These are phyloP conservation scores for Pomatostomus ruficeps DNA, from an alignment of 2,113 vertebrate genomes.

Conservation along the genomic window DNA sequence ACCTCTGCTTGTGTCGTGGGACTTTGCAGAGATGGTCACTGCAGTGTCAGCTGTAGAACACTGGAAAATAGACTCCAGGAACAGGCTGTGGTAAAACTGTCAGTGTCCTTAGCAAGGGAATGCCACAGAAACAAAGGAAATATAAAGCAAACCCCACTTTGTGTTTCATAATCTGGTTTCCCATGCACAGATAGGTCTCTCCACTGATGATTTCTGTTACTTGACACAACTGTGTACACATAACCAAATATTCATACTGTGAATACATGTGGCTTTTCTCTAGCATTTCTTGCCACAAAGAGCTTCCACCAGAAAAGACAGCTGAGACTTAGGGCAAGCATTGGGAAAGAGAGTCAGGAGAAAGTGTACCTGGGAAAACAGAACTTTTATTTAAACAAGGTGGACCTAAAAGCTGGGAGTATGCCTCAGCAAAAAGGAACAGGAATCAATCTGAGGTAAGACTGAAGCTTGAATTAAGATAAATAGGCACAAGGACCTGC, in stretches of 20 bases:
- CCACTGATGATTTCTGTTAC: not conserved
- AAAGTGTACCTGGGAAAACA: not conserved
- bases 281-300: not conserved
- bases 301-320: not conserved
- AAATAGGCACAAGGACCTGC: not conserved
- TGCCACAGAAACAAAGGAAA: not conserved
- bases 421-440: not conserved
- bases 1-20: not conserved
- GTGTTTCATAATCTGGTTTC: not conserved
- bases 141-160: not conserved
- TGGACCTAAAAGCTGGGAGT: not conserved
- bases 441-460: not conserved
- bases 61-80: not conserved
- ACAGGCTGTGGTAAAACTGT: not conserved
- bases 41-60: not conserved
- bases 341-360: not conserved
- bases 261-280: not conserved
- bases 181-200: not conserved
- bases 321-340: not conserved
- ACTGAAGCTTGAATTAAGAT: not conserved
- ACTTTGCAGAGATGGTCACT: not conserved
- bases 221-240: not conserved
- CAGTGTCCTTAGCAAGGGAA: not conserved
- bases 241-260: not conserved
- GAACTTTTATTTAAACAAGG: not conserved